Conservation (phyloP, 2,888 invertebrate species). For the Acrobasis consociella region DNA sequence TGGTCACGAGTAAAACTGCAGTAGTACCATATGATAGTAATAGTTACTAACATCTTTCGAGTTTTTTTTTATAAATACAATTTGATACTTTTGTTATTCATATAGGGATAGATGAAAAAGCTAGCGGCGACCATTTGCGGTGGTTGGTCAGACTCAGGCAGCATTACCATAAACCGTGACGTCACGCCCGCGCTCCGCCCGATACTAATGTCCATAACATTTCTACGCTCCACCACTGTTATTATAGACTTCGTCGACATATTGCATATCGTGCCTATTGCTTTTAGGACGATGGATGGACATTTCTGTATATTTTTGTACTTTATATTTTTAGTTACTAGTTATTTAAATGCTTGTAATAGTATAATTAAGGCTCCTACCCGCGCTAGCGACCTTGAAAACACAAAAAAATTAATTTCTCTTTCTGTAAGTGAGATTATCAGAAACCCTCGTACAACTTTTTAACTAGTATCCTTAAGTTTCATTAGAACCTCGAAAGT, state of each 20-base stretch:
- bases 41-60: too few relatives aligned
- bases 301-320: not conserved
- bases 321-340: not conserved
- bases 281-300: not conserved
- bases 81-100: too few relatives aligned
- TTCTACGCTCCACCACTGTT: slow-evolving; percentile 10
- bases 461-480: too few relatives aligned
- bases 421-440: too few relatives aligned
- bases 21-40: too few relatives aligned
- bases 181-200: slow-evolving; percentile 1
- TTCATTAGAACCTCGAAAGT: too few relatives aligned
- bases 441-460: too few relatives aligned
- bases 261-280: slow-evolving; percentile 12
- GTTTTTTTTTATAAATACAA: too few relatives aligned
- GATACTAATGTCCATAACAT: slow-evolving; percentile 20
- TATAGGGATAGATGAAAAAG: not conserved
- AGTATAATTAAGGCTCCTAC: too few relatives aligned
- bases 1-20: too few relatives aligned
- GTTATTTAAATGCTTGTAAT: not conserved
- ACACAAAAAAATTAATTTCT: too few relatives aligned
- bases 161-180: slow-evolving; percentile 17
- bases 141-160: slow-evolving; percentile 16
- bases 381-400: too few relatives aligned
- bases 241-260: slow-evolving; percentile 13
- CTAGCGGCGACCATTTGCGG: not conserved